Evolutionary conservation across 2,797 vertebrate species (phyloP).

Genomic region (Rhinichthys osculus): DNA sequence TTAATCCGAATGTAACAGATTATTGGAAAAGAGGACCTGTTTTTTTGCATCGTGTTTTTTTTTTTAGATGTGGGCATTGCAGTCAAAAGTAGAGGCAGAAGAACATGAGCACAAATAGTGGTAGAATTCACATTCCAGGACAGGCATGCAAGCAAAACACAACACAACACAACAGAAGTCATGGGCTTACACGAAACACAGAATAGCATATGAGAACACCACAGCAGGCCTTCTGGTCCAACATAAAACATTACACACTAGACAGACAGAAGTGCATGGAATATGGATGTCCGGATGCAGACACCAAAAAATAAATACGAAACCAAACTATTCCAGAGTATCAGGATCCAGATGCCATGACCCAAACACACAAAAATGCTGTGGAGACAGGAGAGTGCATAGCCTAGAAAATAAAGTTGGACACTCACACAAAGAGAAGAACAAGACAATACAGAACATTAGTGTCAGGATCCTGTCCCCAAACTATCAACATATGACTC

Average conservation of each 20-base stretch:
- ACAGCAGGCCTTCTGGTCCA: neutral
- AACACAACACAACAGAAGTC: too few relatives aligned
- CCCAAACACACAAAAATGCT: neutral
- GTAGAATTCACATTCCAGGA: too few relatives aligned
- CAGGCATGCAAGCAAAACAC: neutral
- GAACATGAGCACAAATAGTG: neutral
- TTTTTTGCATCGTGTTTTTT: neutral
- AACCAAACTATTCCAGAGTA: neutral
- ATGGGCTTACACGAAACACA: too few relatives aligned
- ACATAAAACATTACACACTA: neutral
- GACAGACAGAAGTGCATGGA: neutral
- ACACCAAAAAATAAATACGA: neutral
- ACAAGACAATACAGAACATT: neutral
- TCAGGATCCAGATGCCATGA: neutral
- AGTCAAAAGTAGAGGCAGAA: neutral
- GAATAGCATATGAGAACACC: neutral
- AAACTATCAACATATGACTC: neutral
- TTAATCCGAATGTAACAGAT: neutral
- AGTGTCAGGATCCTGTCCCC: neutral
- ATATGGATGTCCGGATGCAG: neutral
- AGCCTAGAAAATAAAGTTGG: neutral
- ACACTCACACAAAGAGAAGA: neutral
- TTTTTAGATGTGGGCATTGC: neutral
- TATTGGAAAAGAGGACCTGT: neutral
- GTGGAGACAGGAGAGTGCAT: too few relatives aligned